phyloP scores from a whole-genome alignment of 2,797 vertebrate genomes.

The Columba guinea region DNA sequence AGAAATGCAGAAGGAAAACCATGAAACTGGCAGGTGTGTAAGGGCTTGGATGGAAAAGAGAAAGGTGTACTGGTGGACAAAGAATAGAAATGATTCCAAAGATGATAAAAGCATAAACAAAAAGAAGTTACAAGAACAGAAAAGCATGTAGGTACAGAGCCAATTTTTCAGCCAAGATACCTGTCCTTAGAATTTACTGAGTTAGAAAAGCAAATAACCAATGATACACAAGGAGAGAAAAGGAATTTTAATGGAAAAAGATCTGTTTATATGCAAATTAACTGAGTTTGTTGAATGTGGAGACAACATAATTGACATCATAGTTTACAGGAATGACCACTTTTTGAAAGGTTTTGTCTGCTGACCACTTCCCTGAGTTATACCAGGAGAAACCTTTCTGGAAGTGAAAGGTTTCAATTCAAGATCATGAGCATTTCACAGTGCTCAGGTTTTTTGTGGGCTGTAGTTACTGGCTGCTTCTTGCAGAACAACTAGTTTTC shows the following conservation, averaged over 20 bases:
- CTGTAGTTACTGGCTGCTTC: neutral
- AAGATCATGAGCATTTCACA: neutral
- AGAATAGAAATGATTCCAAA: neutral
- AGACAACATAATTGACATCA: neutral
- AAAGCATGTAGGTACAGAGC: neutral
- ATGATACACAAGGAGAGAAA: neutral
- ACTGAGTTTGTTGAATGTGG: neutral
- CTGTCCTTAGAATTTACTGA: neutral
- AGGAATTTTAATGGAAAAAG: neutral
- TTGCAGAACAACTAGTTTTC: neutral
- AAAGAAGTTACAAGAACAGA: neutral
- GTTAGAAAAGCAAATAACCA: neutral
- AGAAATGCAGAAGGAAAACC: neutral
- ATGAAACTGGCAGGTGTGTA: neutral
- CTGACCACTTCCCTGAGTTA: neutral
- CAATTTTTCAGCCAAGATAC: neutral
- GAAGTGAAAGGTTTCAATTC: neutral
- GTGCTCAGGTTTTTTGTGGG: neutral
- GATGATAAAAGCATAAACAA: neutral
- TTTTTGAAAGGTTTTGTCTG: neutral
- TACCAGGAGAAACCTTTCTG: neutral
- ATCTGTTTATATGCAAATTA: neutral
- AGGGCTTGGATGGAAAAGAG: neutral
- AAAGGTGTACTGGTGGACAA: neutral
- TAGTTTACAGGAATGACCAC: neutral